Evolutionary conservation across 2,797 vertebrate genomes (phyloP).

Genomic region (Periophthalmus magnuspinnatus): DNA sequence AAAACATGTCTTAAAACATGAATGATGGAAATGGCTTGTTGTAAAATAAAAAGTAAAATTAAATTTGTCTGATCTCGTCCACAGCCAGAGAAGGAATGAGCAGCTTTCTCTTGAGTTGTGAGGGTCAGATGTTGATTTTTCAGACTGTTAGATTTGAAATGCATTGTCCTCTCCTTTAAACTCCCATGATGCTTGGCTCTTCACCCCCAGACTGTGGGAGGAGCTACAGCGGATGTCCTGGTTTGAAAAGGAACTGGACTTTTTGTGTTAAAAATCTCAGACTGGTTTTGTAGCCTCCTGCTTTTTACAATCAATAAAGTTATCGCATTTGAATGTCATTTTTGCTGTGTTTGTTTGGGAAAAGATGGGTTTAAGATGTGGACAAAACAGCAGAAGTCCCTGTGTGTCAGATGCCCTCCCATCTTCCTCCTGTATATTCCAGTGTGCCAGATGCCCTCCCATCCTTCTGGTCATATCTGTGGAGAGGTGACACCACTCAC

Average conservation of each 20-base stretch:
- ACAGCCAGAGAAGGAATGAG: slow-evolving; percentile 75
- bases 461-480: too few species aligned
- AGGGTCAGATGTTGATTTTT: slow-evolving; percentile 34
- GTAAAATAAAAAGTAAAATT: too few species aligned
- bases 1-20: slow-evolving; percentile 21
- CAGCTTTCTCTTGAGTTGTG: slow-evolving; percentile 73
- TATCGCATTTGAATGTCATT: slow-evolving; percentile 32
- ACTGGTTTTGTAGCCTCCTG: slow-evolving; percentile 63
- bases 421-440: too few species aligned
- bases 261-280: slow-evolving; percentile 34
- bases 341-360: neutral
- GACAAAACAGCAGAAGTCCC: too few species aligned
- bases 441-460: too few species aligned
- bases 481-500: too few species aligned
- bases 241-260: slow-evolving; percentile 43
- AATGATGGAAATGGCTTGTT: slow-evolving; percentile 29
- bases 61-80: slow-evolving; percentile 12
- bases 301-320: slow-evolving; percentile 78
- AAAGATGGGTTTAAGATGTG: neutral
- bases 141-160: slow-evolving; percentile 49
- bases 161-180: slow-evolving; percentile 42
- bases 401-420: too few species aligned
- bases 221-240: slow-evolving; percentile 70
- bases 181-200: slow-evolving; percentile 74
- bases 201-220: slow-evolving; percentile 65